Conservation (phyloP, 1,140 invertebrate genomes). For the Atta texana region DNA sequence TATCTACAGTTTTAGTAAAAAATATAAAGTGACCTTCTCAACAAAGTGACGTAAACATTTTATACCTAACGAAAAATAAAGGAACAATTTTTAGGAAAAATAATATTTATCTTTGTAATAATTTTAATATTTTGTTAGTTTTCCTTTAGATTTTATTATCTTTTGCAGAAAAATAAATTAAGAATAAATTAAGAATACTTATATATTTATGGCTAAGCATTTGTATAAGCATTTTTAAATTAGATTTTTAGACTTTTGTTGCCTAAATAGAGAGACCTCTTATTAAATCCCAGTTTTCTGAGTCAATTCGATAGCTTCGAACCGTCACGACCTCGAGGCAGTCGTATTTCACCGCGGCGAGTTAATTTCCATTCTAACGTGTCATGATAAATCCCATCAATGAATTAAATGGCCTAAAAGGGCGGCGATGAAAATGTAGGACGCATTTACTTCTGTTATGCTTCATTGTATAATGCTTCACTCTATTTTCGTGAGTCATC, state of each 20-base stretch:
- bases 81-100: no score
- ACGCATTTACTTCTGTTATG: not conserved
- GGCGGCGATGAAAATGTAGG: conserved; percentile 47
- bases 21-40: no score
- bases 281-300: not conserved
- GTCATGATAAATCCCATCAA: conserved; percentile 47
- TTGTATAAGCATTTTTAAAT: not conserved
- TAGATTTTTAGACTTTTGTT: no score
- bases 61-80: no score
- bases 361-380: conserved; percentile 56
- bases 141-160: no score
- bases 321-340: conserved; percentile 14
- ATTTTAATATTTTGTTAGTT: no score
- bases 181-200: no score
- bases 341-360: not conserved
- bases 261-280: not conserved
- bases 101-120: no score
- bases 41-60: no score
- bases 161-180: no score
- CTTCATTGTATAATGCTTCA: conserved; percentile 10
- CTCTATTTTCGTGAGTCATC: not conserved
- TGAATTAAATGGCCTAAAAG: conserved; percentile 52
- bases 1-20: no score
- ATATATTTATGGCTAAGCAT: no score
- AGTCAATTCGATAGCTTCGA: conserved; percentile 28